Evolutionary conservation across 2,113 vertebrate species (phyloP), one percentile per base, ranked within the genome.

Genomic region (Herpetotheres cachinnans): DNA sequence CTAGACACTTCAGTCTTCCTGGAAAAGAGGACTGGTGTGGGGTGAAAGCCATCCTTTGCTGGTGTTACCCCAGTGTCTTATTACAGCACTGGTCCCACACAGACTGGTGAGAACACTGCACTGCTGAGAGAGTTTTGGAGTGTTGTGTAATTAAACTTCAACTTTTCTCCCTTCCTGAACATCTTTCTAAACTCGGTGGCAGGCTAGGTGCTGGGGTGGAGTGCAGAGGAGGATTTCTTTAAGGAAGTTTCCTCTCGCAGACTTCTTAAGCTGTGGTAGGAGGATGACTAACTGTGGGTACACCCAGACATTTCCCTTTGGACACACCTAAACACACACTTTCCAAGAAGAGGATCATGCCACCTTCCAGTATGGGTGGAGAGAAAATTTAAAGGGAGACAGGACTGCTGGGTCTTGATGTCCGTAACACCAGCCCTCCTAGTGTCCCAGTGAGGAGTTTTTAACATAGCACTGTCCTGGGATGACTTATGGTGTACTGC

Each of bases 291-390:
- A 94, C 58, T 89, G 94, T 76, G 94, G 95, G 89, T 96, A 83
- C 94, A 95, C 78, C 91, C 95, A 96, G 91, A 93, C 88, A 8
- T 83, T 96, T 96, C 97, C 95, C 91, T 86, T 90, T 67, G 79
- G 90, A 93, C 96, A 93, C 96, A 97, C 96, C 90, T 96, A 92
- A 92, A 42, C 79, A 46, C 78, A 88, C 62, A 78, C 97, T 97
- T 95, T 96, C 93, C 95, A 97, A 95, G 97, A 96, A 95, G 96
- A 95, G 38, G 67, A 97, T 96, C 96, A 93, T 95, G 89, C 97
- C 94, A 95, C 93, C 95, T 82, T 96, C 50, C 84, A 90, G 9
- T 70, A 63, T 70, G 89, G 89, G 94, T 62, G 91, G 95, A 94
- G 95, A 85, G 67, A 88, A 73, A 71, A 86, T 66, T 87, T 91